Evolutionary conservation across 2,113 vertebrate species (phyloP).

Genomic region (Vulpes lagopus): DNA sequence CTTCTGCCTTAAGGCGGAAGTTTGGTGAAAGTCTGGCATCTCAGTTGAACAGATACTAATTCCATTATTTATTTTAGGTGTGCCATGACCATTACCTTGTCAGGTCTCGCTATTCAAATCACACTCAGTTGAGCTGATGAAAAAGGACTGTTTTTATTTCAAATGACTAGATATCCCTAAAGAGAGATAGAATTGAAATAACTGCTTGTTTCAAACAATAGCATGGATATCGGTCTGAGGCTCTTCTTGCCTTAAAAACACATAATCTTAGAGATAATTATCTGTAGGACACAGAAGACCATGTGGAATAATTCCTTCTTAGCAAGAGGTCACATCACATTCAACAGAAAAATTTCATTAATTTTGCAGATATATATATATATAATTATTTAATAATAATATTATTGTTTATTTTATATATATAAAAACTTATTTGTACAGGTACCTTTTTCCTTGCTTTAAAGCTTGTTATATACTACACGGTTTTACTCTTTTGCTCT

Average conservation of each 20-base stretch:
- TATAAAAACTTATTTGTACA: background rate
- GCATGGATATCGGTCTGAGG: background rate
- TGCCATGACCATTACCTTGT: background rate
- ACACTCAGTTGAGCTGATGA: background rate
- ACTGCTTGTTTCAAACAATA: background rate
- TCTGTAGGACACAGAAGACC: background rate
- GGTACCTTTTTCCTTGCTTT: background rate
- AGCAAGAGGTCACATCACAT: background rate
- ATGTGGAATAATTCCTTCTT: background rate
- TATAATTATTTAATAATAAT: no score
- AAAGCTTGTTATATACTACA: background rate
- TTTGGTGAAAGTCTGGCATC: background rate
- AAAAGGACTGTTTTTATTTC: constrained; percentile 40
- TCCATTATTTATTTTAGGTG: background rate
- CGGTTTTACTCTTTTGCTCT: background rate
- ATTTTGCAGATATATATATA: background rate
- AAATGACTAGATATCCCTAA: background rate
- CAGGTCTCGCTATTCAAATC: background rate
- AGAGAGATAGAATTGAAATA: background rate
- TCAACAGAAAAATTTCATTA: background rate
- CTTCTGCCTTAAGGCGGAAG: background rate
- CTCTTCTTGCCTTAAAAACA: background rate
- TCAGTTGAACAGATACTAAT: background rate
- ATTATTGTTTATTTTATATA: no score
- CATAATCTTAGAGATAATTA: background rate